These are phyloP conservation scores for Uropetala carovei DNA, from an alignment of 2,888 invertebrate genomes.

Conservation along the genomic window DNA sequence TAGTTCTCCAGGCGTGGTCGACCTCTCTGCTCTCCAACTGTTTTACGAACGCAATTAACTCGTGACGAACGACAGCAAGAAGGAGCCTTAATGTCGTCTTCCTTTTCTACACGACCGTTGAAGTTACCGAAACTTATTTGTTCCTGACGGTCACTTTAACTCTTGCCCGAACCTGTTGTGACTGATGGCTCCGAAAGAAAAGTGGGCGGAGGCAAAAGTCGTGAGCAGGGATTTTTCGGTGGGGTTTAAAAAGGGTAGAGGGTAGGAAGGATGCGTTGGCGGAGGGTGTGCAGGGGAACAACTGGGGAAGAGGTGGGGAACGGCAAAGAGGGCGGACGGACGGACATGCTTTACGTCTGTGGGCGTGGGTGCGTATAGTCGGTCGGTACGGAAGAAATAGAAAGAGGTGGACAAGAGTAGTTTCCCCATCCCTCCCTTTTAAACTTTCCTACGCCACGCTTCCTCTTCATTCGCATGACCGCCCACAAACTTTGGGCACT, in stretches of 20 bases:
- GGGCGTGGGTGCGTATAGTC: constrained; percentile 48
- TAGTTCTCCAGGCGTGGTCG: background rate
- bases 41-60: constrained; percentile 58
- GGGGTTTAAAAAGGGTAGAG: background rate
- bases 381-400: constrained; percentile 41
- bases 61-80: constrained; percentile 36
- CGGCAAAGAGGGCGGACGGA: background rate
- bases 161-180: constrained; percentile 23
- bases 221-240: constrained; percentile 26
- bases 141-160: constrained; percentile 48
- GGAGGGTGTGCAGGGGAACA: background rate
- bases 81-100: background rate
- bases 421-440: background rate
- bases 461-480: constrained; percentile 37
- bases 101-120: constrained; percentile 59
- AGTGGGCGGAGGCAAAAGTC: background rate
- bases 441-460: constrained; percentile 51
- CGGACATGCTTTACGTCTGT: constrained; percentile 58
- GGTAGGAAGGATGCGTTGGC: background rate
- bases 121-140: constrained; percentile 62
- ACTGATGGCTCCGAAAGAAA: constrained; percentile 34
- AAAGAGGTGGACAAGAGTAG: constrained; percentile 52
- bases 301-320: background rate
- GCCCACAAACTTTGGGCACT: constrained; percentile 61
- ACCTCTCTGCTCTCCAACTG: background rate